A percentile compares a stretch with the other conserved stretches of the same genome.
Evolutionary conservation across 2,888 invertebrate genomes (phyloP).

Genomic region (Phalera bucephala): DNA sequence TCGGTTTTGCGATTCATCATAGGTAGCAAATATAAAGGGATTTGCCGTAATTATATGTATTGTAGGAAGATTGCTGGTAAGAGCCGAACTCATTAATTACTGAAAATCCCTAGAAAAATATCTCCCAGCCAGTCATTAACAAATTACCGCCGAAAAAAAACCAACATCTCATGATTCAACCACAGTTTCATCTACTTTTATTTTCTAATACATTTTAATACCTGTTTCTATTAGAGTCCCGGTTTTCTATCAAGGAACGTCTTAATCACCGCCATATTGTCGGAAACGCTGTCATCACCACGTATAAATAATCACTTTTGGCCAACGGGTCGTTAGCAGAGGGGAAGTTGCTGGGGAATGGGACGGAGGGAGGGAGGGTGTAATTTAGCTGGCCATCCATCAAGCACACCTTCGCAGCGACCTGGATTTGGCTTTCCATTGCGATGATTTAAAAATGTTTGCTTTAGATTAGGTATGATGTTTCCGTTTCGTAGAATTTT

Average conservation of each 20-base stretch:
- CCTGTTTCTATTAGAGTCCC: constrained; percentile 32
- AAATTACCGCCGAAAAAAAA: background rate
- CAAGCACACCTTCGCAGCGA: constrained; percentile 60
- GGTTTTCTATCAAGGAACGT: constrained; percentile 49
- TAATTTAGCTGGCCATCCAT: constrained; percentile 75
- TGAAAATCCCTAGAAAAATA: too few relatives aligned
- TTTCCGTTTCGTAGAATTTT: constrained; percentile 1
- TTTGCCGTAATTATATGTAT: too few relatives aligned
- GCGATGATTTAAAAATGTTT: constrained; percentile 33
- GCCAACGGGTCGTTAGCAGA: constrained; percentile 63
- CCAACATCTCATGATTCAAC: background rate
- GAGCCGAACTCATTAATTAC: too few relatives aligned
- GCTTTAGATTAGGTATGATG: constrained; percentile 3
- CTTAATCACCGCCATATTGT: constrained; percentile 61
- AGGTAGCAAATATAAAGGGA: too few relatives aligned
- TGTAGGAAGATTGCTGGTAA: too few relatives aligned
- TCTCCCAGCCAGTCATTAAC: background rate
- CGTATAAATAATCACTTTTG: constrained; percentile 72
- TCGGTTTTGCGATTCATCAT: too few relatives aligned
- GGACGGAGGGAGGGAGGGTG: constrained; percentile 36
- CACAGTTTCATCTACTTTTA: constrained; percentile 15
- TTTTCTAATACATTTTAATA: constrained; percentile 23
- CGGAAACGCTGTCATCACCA: constrained; percentile 74
- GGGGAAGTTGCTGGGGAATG: constrained; percentile 21
- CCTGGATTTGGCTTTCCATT: constrained; percentile 70